Percentiles rank a stretch among this genome's conserved stretches.
Conservation (phyloP, 1,140 invertebrate species). For the Zaprionus ornatus region DNA sequence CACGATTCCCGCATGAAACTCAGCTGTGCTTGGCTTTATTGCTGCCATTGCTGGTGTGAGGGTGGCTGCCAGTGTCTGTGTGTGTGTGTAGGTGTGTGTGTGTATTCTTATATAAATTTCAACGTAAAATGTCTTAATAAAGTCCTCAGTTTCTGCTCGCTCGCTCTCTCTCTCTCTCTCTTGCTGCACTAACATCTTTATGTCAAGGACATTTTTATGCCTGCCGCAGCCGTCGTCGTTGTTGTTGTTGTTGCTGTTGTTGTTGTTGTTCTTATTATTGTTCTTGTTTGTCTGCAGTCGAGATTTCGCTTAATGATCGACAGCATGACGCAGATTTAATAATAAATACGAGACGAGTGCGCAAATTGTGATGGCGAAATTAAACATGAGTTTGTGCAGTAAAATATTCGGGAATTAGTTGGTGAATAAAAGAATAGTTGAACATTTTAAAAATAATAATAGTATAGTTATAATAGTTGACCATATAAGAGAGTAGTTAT, state of each 20-base stretch:
- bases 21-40: conserved; percentile 45
- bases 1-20: conserved; percentile 52
- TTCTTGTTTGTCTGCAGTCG: conserved; percentile 13
- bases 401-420: conserved; percentile 8
- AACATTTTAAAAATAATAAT: too few species aligned
- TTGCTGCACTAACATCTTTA: conserved; percentile 44
- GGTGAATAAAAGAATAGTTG: background rate
- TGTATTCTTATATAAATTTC: conserved; percentile 55
- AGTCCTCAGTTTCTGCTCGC: conserved; percentile 33
- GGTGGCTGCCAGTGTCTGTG: background rate
- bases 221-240: conserved; percentile 34
- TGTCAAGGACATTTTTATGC: conserved; percentile 63
- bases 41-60: conserved; percentile 13
- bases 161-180: background rate
- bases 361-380: conserved; percentile 19
- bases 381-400: background rate
- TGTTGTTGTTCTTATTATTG: conserved; percentile 4
- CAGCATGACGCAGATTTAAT: conserved; percentile 42
- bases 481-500: too few species aligned
- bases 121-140: conserved; percentile 67
- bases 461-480: too few species aligned
- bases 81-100: conserved; percentile 3
- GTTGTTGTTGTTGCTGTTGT: background rate
- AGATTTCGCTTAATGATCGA: conserved; percentile 45
- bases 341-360: conserved; percentile 35